Evolutionary conservation across 2,888 invertebrate species (phyloP).

Genomic region (Teinopalpus imperialis): DNA sequence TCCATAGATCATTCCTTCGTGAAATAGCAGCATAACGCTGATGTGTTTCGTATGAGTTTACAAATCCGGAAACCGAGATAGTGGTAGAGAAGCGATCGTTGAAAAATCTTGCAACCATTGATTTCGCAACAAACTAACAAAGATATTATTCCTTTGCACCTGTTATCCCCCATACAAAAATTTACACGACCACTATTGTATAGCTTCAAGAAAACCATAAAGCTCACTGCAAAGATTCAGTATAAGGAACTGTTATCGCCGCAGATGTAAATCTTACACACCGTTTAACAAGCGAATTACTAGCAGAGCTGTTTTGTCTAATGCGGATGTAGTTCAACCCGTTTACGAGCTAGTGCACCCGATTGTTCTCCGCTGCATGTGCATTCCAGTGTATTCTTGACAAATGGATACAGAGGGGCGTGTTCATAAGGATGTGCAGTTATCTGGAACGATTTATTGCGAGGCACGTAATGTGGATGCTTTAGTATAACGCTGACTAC

Average conservation of each 20-base stretch:
- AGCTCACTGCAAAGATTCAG: not conserved
- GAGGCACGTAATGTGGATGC: slow-evolving; percentile 1
- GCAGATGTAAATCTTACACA: slow-evolving; percentile 20
- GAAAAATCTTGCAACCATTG: too few species aligned
- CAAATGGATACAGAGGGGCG: slow-evolving; percentile 23
- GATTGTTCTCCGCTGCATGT: slow-evolving; percentile 1
- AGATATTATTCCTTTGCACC: not conserved
- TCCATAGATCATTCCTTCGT: too few species aligned
- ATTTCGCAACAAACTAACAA: not conserved
- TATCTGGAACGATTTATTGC: slow-evolving; percentile 16
- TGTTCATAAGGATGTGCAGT: slow-evolving; percentile 14
- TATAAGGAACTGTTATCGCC: not conserved
- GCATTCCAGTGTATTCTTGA: slow-evolving; percentile 17
- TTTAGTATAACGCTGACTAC: not conserved
- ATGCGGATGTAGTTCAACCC: slow-evolving; percentile 21
- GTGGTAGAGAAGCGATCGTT: too few species aligned
- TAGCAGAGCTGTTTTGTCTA: slow-evolving; percentile 18
- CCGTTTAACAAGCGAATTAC: slow-evolving; percentile 25
- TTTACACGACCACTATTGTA: too few species aligned
- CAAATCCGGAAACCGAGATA: too few species aligned
- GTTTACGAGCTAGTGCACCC: slow-evolving; percentile 20
- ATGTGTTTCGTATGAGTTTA: too few species aligned
- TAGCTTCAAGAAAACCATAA: too few species aligned
- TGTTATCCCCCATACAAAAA: too few species aligned
- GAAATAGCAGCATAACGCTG: too few species aligned